Base-by-base conservation (phyloP, 2,113 vertebrate species). In the Oncorhynchus gorbuscha region DNA sequence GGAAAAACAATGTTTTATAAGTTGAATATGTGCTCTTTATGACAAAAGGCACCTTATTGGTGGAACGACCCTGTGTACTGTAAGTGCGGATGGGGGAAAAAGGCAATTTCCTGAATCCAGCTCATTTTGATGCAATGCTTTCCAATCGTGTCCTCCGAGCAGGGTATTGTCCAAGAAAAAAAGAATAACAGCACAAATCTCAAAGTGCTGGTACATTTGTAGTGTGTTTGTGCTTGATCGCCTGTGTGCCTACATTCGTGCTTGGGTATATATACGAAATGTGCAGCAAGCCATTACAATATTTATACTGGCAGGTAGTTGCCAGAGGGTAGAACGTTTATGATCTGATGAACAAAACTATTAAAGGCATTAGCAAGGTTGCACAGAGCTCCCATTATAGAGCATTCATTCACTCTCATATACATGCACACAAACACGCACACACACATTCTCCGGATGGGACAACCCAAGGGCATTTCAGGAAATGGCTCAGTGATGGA, bases 391-490 rank as follows among this genome's bases (percentile, higher is more conserved):
- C 39, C 39, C 39, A 45, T 12, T 45, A 45, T 0, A 45, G 39
- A 45, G 39, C 9, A 45, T 48, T 49, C 11, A 73, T 45, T 45
- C 39, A 45, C 39, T 45, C 39, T 45, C 39, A 45, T 45, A 45
- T 11, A 45, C 39, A 39, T 2, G 2, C 39, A 28, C 65, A 28
- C 65, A 18, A 4, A 67, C 12, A 67, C 0, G 5, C 16, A 35
- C 55, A 22, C 4, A 64, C 58, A 64, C 84, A 45, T 45, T 45
- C 22, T 79, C 83, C 79, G 84, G 83, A 82, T 86, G 87, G 87
- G 74, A 76, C 82, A 75, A 74, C 77, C 80, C 84, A 91, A 86
- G 88, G 86, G 22, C 78, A 68, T 75, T 79, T 66, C 28, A 78
- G 74, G 69, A 83, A 80, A 81, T 7, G 14, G 73, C 75, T 71